Percentiles rank a stretch among this genome's conserved stretches.
phyloP scores from a whole-genome alignment of 1,140 invertebrate genomes.

The Brachionus plicatilis region DNA sequence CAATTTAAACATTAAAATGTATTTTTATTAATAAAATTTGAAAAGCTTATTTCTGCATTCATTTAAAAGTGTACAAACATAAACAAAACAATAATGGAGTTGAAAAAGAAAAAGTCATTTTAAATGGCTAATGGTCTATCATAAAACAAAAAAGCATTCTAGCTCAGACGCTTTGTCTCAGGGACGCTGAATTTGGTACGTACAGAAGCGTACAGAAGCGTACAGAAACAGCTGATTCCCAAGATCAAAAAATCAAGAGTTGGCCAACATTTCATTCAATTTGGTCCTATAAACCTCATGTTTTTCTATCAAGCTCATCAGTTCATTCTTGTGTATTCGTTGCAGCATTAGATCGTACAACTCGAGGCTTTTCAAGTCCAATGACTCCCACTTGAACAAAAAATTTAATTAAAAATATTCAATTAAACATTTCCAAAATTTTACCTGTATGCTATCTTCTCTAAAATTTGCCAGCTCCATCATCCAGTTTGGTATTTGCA shows the following conservation, averaged over 20 bases:
- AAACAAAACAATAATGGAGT: not conserved
- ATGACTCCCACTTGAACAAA: not conserved
- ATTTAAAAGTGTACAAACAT: not conserved
- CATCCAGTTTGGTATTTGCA: not conserved
- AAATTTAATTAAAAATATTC: not conserved
- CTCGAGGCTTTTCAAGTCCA: not conserved
- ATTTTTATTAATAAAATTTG: no score
- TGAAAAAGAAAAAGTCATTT: not conserved
- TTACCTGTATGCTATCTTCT: not conserved
- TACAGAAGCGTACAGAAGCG: no score
- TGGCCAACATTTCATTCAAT: not conserved
- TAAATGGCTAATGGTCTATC: not conserved
- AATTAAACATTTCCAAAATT: not conserved
- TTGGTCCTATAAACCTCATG: not conserved
- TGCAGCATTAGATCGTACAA: conserved; percentile 8
- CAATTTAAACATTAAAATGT: no score
- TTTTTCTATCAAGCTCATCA: conserved; percentile 1
- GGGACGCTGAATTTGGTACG: not conserved
- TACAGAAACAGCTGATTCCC: not conserved
- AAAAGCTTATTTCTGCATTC: no score
- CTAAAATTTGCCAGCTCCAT: not conserved
- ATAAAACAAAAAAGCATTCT: not conserved
- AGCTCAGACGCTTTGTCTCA: not conserved
- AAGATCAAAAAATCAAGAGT: not conserved
- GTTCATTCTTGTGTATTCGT: not conserved